Conservation (phyloP, 2,888 invertebrate genomes). For the Bruchidius siliquastri region DNA sequence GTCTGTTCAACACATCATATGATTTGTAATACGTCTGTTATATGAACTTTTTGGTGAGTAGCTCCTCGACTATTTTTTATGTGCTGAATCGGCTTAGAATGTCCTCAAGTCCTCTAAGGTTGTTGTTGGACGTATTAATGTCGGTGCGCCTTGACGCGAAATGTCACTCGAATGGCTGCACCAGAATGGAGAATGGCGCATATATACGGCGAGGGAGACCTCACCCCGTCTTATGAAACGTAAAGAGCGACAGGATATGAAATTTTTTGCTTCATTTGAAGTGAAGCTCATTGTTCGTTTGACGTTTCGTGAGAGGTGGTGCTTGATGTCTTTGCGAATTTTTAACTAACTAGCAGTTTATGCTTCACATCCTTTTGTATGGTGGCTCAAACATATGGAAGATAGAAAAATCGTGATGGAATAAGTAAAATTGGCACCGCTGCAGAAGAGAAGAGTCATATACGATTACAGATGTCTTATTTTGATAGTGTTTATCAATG, state of each 20-base stretch:
- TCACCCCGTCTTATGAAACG: neutral
- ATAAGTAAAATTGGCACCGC: too few species aligned
- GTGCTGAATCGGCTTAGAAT: neutral
- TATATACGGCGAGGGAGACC: neutral
- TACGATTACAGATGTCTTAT: too few species aligned
- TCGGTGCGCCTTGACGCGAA: neutral
- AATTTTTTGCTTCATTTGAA: neutral
- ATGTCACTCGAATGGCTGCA: neutral
- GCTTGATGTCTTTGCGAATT: neutral
- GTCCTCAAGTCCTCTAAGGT: neutral
- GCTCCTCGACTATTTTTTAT: neutral
- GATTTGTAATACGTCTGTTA: too few species aligned
- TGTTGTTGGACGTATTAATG: neutral
- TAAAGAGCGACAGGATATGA: neutral
- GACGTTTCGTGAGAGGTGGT: neutral
- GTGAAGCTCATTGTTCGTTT: neutral
- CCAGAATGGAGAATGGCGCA: neutral
- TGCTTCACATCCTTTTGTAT: neutral
- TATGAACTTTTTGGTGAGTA: neutral
- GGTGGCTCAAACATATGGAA: too few species aligned
- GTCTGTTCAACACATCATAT: too few species aligned
- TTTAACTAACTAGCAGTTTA: neutral
- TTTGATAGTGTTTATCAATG: too few species aligned
- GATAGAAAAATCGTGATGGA: too few species aligned
- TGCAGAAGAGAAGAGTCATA: too few species aligned